Evolutionary conservation across 2,797 vertebrate species (phyloP).

Genomic region (Sebastes minor): DNA sequence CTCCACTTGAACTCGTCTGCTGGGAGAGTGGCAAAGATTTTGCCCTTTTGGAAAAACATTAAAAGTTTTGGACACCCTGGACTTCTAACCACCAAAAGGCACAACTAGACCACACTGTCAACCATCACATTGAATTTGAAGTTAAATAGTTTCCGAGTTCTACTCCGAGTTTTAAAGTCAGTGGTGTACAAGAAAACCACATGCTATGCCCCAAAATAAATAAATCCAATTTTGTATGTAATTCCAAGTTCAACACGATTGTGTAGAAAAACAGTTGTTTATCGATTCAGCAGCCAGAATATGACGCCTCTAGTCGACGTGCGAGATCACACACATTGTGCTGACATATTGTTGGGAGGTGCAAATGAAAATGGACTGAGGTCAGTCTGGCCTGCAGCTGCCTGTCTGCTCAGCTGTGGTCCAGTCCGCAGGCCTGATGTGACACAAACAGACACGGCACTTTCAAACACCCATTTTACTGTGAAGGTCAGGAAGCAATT

Average conservation of each 20-base stretch:
- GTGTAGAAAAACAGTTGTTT: not conserved
- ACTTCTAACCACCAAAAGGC: too few relatives aligned
- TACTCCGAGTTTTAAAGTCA: too few relatives aligned
- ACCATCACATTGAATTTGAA: too few relatives aligned
- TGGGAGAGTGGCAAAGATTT: too few relatives aligned
- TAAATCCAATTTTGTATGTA: too few relatives aligned
- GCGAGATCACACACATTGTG: not conserved
- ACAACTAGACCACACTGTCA: too few relatives aligned
- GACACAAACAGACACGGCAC: not conserved
- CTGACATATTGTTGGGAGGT: not conserved
- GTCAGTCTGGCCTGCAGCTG: not conserved
- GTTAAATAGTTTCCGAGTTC: too few relatives aligned
- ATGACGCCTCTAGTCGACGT: not conserved
- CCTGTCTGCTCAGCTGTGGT: constrained; percentile 19
- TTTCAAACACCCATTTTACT: not conserved
- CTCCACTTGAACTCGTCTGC: too few relatives aligned
- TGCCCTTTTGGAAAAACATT: too few relatives aligned
- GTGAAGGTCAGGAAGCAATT: not conserved
- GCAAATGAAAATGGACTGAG: not conserved
- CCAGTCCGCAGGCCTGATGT: not conserved
- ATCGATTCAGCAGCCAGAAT: not conserved
- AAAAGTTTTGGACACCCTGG: too few relatives aligned
- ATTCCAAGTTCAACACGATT: not conserved
- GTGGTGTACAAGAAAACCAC: too few relatives aligned
- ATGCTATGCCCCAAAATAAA: too few relatives aligned